Conservation (phyloP, 2,797 vertebrate genomes). For the Lophura swinhoii region DNA sequence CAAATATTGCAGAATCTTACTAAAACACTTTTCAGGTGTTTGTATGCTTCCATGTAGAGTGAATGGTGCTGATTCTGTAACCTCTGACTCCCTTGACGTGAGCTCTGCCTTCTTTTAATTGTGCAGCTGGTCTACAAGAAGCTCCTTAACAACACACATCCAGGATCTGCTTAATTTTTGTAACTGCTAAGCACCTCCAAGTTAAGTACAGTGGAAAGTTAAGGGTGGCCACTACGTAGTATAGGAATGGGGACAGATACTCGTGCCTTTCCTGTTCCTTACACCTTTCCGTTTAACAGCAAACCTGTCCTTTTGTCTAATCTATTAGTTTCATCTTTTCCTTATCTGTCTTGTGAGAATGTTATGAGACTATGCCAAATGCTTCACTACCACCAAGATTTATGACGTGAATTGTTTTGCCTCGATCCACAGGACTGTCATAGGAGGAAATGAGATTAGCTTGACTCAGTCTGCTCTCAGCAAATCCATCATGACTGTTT, state of each 20-base stretch:
- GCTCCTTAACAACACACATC: rapidly evolving
- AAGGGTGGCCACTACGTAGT: neutral
- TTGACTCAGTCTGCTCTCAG: constrained; percentile 38
- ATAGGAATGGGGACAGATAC: neutral
- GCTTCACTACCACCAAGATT: constrained; percentile 21
- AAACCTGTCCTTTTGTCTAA: neutral
- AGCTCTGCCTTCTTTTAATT: neutral
- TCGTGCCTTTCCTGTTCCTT: neutral
- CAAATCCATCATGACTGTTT: constrained; percentile 42
- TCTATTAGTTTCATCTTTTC: neutral
- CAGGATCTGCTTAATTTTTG: neutral
- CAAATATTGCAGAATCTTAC: neutral
- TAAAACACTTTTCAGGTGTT: neutral
- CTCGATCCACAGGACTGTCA: neutral
- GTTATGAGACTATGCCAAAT: neutral
- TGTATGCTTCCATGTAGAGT: neutral
- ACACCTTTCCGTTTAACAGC: neutral
- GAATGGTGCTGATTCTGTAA: neutral
- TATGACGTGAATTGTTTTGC: constrained; percentile 14
- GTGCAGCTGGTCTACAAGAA: neutral
- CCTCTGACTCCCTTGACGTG: neutral
- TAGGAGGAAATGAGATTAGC: constrained; percentile 66
- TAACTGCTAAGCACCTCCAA: neutral
- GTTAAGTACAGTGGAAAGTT: neutral
- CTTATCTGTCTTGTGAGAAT: constrained; percentile 1